These are phyloP conservation scores for Harpalus rufipes DNA, from an alignment of 2,888 invertebrate species.

Conservation along the genomic window DNA sequence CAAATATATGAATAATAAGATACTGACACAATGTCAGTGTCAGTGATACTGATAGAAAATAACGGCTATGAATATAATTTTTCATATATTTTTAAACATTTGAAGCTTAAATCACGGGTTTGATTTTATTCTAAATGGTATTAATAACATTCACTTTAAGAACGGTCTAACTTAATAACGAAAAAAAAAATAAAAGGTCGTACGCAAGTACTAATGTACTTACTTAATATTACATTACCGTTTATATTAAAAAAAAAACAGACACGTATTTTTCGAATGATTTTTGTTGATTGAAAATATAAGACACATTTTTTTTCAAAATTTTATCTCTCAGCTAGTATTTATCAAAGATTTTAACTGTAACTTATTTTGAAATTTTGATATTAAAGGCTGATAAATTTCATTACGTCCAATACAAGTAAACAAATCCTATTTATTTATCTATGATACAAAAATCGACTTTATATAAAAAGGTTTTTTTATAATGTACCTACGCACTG, in stretches of 20 bases:
- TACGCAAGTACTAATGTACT: no score
- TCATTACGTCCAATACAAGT: slow-evolving; percentile 12
- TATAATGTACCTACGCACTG: background rate
- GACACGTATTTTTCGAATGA: background rate
- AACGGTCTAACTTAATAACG: no score
- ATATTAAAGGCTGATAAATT: slow-evolving; percentile 15
- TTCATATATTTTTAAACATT: no score
- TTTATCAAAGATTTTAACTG: slow-evolving; percentile 1
- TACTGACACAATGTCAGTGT: no score
- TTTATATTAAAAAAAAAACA: background rate
- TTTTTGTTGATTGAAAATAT: slow-evolving; percentile 19
- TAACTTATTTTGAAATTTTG: slow-evolving; percentile 15
- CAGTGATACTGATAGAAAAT: no score
- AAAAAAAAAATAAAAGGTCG: no score
- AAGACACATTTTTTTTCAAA: slow-evolving; percentile 1
- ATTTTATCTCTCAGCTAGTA: slow-evolving; percentile 8
- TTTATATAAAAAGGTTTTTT: background rate
- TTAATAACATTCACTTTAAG: no score
- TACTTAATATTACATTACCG: no score
- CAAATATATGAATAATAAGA: no score
- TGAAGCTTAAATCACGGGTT: no score
- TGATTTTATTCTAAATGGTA: no score
- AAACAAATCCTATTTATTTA: slow-evolving; percentile 18
- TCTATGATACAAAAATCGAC: slow-evolving; percentile 13
- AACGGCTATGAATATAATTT: no score